Evolutionary conservation across 2,888 invertebrate genomes (phyloP).

Genomic region (Argynnis bischoffii): DNA sequence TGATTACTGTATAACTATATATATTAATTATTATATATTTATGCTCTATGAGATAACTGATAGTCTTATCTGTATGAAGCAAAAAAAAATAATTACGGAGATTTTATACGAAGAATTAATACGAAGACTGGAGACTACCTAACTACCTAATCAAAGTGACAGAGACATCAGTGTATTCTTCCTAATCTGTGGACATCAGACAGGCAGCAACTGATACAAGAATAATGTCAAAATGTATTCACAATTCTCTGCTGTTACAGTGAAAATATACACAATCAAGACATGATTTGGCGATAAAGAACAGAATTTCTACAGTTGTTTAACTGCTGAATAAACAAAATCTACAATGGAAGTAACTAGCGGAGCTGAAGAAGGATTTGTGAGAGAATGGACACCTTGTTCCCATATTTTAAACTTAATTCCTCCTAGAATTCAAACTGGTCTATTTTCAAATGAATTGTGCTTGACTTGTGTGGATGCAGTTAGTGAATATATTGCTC

Average conservation of each 20-base stretch:
- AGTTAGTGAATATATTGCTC: constrained; percentile 90
- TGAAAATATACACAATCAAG: constrained; percentile 19
- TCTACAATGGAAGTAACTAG: constrained; percentile 68
- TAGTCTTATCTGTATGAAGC: no score
- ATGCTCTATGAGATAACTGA: no score
- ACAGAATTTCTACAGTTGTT: constrained; percentile 3
- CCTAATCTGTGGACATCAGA: no score
- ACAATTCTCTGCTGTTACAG: not conserved
- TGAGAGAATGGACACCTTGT: constrained; percentile 92
- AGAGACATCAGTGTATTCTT: not conserved
- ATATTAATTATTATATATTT: no score
- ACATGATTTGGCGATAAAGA: constrained; percentile 20
- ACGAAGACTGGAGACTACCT: no score
- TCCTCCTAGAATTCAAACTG: constrained; percentile 87
- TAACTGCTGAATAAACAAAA: not conserved
- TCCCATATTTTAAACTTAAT: constrained; percentile 88
- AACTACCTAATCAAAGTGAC: no score
- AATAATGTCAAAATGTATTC: constrained; percentile 16
- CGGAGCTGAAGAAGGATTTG: constrained; percentile 75
- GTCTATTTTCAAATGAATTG: constrained; percentile 89
- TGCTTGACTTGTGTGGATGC: constrained; percentile 91
- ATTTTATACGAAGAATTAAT: no score
- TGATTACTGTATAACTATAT: no score
- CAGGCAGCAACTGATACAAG: not conserved
- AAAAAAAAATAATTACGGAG: no score